These are phyloP conservation scores for Ennomos erosarius DNA, from an alignment of 2,888 invertebrate genomes.

Conservation along the genomic window DNA sequence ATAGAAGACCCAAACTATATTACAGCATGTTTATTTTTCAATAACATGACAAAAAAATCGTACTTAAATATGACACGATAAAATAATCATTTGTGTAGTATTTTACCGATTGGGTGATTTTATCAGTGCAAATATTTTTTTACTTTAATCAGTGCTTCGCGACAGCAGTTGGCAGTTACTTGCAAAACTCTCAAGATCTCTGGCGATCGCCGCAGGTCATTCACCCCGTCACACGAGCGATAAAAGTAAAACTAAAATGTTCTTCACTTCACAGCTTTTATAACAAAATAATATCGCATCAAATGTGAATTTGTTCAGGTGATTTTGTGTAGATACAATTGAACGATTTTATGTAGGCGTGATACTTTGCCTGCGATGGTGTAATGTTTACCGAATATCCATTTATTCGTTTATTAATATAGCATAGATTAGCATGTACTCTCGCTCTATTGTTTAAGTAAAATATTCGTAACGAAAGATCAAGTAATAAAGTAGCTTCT, in stretches of 20 bases:
- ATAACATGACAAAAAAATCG: no score
- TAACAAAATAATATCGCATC: slow-evolving; percentile 49
- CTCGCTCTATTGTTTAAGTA: no score
- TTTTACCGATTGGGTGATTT: neutral
- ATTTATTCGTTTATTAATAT: neutral
- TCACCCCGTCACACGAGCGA: slow-evolving; percentile 63
- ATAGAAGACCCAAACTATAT: no score
- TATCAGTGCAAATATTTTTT: slow-evolving; percentile 23
- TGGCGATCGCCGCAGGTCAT: slow-evolving; percentile 51
- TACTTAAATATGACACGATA: no score
- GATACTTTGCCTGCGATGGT: slow-evolving; percentile 1
- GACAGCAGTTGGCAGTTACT: slow-evolving; percentile 45
- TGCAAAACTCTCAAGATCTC: slow-evolving; percentile 57
- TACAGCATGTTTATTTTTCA: no score
- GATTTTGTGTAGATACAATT: slow-evolving; percentile 8
- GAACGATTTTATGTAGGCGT: neutral
- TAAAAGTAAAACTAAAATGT: slow-evolving; percentile 78
- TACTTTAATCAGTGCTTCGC: slow-evolving; percentile 28
- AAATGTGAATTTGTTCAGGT: slow-evolving; percentile 43
- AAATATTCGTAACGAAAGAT: no score
- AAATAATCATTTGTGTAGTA: no score
- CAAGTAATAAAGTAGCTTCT: neutral
- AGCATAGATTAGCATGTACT: no score
- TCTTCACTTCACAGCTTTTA: slow-evolving; percentile 59
- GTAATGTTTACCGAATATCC: neutral